Conservation (phyloP, 1,140 invertebrate genomes). For the Euwallacea fornicatus region DNA sequence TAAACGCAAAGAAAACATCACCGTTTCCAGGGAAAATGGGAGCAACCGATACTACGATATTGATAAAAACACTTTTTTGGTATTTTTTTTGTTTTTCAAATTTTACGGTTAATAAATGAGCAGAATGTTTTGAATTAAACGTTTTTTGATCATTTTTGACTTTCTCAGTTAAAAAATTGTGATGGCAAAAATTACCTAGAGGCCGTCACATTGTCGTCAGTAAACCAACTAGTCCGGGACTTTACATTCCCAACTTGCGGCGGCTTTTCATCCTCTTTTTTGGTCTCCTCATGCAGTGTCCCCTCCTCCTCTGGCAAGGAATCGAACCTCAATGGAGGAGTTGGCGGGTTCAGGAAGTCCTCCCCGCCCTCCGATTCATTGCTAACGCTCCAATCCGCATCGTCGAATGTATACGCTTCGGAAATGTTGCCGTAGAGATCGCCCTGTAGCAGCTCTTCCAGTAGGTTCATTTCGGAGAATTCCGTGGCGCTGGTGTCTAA, state of each 20-base stretch:
- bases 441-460: conserved; percentile 50
- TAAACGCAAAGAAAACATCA: not conserved
- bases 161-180: too few relatives aligned
- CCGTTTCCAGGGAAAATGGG: too few relatives aligned
- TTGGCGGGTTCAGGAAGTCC: conserved; percentile 54
- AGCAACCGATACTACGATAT: too few relatives aligned
- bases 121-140: too few relatives aligned
- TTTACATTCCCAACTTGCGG: not conserved
- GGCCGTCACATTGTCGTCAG: conserved; percentile 13
- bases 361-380: conserved; percentile 48
- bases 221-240: conserved; percentile 44
- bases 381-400: conserved; percentile 51
- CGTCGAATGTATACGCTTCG: conserved; percentile 45
- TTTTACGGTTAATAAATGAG: too few relatives aligned
- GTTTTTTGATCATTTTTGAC: too few relatives aligned
- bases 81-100: too few relatives aligned
- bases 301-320: conserved; percentile 50
- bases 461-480: conserved; percentile 41
- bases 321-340: conserved; percentile 57
- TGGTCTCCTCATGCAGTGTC: conserved; percentile 7
- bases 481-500: conserved; percentile 19
- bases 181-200: conserved; percentile 9
- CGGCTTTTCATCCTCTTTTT: conserved; percentile 8
- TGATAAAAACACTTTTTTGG: too few relatives aligned
- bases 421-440: conserved; percentile 49